Base-by-base conservation (phyloP, 2,113 vertebrate genomes). In the Bothrops jararaca region DNA sequence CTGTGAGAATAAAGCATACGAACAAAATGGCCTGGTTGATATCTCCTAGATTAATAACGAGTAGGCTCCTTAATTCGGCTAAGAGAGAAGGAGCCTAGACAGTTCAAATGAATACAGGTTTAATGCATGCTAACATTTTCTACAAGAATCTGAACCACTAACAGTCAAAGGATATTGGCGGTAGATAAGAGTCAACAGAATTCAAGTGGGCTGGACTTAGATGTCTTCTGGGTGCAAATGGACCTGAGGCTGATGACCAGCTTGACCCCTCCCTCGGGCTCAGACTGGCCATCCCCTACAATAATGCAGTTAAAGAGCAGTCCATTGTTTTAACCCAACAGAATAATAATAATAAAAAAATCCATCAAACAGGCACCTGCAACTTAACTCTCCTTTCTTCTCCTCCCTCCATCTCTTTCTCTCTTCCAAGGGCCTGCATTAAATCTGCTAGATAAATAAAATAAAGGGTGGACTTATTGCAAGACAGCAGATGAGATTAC, bases 1-100 rank as follows among this genome's bases (percentile, higher is more conserved):
- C 99, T 99, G 86, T 54, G 20, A 96, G 87, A 93, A 89, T 9
- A 97, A 96, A 95, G 10, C 90, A 89, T 18, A 54, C 11, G 54
- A 20, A 24, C 1, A 89, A n/a, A 29, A 42, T n/a, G 29, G 22
- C 10, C 3, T 34, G 8, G 18, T 22, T 12, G 86, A 64, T 24
- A 2, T 20, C 26, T 57, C n/a, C 50, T 56, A 48, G 23, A 15
- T 86, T 48, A n/a, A 50, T 34, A 52, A n/a, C 39, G 0, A 45
- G 13, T 60, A n/a, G 24, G 4, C 60, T 39, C 58, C 45, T 90
- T 52, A 29, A 74, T 45, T 58, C 50, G 85, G 29, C 15, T 60
- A 45, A 29, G 52, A 26, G 18, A 1, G 11, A 53, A 42, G 26
- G 60, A 15, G 11, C 4, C 29, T n/a, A 29, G 60, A 12, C n/a